phyloP scores from a whole-genome alignment of 2,113 vertebrate genomes.

The Tinamus guttatus region DNA sequence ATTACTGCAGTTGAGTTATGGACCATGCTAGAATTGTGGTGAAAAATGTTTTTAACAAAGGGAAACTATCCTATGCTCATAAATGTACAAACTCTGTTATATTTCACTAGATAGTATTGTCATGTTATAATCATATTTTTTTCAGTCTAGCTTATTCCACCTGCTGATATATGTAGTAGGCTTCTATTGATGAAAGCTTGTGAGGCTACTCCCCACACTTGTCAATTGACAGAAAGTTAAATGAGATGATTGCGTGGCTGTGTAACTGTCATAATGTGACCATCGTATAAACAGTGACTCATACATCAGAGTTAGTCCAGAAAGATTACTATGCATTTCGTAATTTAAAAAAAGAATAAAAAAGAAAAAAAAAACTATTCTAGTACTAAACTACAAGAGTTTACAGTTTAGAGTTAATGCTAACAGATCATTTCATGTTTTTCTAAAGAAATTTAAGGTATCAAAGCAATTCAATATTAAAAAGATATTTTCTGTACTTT shows the following conservation, averaged over 20 bases:
- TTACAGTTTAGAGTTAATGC: not conserved
- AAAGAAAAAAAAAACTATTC: not conserved
- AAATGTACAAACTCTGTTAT: not conserved
- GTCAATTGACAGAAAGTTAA: not conserved
- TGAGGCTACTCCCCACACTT: not conserved
- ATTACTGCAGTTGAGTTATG: slow-evolving; percentile 9
- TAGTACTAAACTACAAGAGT: not conserved
- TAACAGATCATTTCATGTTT: not conserved
- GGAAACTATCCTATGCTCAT: not conserved
- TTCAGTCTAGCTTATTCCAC: not conserved
- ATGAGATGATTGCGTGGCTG: not conserved
- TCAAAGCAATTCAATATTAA: not conserved
- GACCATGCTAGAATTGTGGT: not conserved
- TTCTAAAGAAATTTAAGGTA: not conserved
- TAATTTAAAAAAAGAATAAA: not conserved
- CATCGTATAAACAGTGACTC: not conserved
- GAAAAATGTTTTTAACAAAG: not conserved
- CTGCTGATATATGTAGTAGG: not conserved
- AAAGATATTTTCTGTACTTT: not conserved
- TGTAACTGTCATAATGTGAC: not conserved
- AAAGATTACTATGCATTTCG: not conserved
- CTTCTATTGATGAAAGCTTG: not conserved
- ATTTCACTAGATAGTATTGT: not conserved
- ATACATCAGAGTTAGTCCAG: not conserved
- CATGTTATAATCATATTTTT: not conserved